Conservation (phyloP, 2,113 vertebrate genomes). For the Corydoras sp. region DNA sequence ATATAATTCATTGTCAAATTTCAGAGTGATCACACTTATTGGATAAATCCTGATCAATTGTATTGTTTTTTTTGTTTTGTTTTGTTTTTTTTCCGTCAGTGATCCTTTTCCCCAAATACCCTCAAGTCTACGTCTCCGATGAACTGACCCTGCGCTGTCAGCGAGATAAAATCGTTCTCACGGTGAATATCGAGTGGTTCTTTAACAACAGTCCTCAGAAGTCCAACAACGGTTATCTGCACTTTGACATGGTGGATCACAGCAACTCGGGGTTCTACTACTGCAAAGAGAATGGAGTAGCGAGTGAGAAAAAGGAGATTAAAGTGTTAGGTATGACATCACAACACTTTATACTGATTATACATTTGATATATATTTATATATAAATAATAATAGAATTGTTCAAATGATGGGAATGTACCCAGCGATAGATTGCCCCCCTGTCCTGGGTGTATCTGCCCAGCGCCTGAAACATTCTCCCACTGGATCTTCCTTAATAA, state of each 20-base stretch:
- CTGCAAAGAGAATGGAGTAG: neutral
- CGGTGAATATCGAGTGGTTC: neutral
- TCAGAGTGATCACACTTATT: too few species aligned
- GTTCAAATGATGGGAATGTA: too few species aligned
- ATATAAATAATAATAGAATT: neutral
- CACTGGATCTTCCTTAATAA: too few species aligned
- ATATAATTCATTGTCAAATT: too few species aligned
- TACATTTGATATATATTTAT: neutral
- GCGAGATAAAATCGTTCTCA: neutral
- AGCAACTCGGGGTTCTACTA: neutral
- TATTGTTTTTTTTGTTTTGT: too few species aligned
- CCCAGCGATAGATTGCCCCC: too few species aligned
- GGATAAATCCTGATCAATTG: too few species aligned
- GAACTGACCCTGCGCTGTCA: constrained; percentile 1
- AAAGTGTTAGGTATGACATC: neutral
- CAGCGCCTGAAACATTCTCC: too few species aligned
- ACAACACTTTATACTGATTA: neutral
- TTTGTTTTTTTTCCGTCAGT: neutral
- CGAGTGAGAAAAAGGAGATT: neutral
- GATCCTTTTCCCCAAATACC: neutral
- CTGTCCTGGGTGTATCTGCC: too few species aligned
- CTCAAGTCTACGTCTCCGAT: neutral
- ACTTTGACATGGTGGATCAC: neutral
- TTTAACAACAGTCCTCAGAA: neutral
- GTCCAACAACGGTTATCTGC: neutral